A percentile compares a stretch with the other conserved stretches of the same genome.
phyloP scores from a whole-genome alignment of 2,888 invertebrate genomes.

The Reticulitermes lucifugus region DNA sequence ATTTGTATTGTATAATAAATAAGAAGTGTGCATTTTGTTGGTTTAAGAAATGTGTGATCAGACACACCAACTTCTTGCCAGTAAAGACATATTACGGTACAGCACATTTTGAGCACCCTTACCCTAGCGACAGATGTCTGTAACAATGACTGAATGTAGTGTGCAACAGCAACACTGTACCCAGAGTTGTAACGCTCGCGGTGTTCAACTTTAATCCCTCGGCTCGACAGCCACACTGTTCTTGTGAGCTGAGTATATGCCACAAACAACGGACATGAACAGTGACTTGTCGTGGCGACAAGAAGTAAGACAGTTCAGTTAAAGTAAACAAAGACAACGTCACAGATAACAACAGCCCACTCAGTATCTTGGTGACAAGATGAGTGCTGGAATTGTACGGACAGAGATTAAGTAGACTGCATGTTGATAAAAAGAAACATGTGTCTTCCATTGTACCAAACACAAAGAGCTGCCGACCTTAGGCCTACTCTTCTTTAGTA shows the following conservation, averaged over 20 bases:
- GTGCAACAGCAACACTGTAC: too few species aligned
- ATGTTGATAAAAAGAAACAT: not conserved
- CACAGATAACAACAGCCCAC: not conserved
- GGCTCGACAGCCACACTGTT: not conserved
- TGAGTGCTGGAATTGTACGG: not conserved
- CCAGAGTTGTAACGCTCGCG: not conserved
- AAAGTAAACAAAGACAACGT: conserved; percentile 17
- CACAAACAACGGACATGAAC: not conserved
- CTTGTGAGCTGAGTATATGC: not conserved
- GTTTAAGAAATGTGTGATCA: too few species aligned
- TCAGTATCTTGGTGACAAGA: conserved; percentile 1
- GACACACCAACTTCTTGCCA: too few species aligned
- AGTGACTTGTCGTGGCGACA: not conserved
- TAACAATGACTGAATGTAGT: too few species aligned
- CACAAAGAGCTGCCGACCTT: too few species aligned
- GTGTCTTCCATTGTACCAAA: not conserved
- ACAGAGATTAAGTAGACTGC: not conserved
- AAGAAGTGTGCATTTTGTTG: too few species aligned
- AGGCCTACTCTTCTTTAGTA: too few species aligned
- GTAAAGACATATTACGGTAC: too few species aligned
- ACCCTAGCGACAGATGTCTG: too few species aligned
- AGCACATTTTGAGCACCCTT: too few species aligned
- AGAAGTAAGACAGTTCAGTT: conserved; percentile 6
- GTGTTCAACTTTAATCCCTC: not conserved
- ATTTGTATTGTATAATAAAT: too few species aligned